Base-by-base conservation (phyloP, 2,113 vertebrate species). In the Apus apus region DNA sequence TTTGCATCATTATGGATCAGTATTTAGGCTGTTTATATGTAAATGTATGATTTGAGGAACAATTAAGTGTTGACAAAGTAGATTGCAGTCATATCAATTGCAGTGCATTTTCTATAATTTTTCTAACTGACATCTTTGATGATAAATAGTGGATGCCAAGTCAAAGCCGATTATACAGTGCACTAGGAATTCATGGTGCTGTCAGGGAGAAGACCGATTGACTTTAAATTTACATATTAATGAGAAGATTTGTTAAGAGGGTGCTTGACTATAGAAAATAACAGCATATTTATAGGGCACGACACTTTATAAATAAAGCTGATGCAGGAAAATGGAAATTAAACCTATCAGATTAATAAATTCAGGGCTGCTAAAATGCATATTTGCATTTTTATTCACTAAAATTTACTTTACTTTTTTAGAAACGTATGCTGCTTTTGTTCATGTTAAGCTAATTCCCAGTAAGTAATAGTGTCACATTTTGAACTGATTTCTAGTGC, bases 151-250 rank as follows among this genome's bases (percentile, higher is more conserved):
- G 97, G 97, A 98, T 99, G 98, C 98, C 98, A 98, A 99, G 99
- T 99, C 99, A 99, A 98, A 99, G 98, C 98, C 98, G 98, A 99
- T 99, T 99, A 99, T 98, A 99, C 99, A 99, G 98, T 98, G 98
- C 98, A 97, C 98, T 98, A 98, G 98, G 98, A 99, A 99, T 99
- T 99, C 98, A 98, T 98, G 97, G 98, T 88, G 98, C 98, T 98
- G 99, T 99, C 98, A 98, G 98, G 95, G 93, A 98, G 98, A 99
- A 99, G 99, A 99, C 98, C 98, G 98, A 99, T 99, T 99, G 99
- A 99, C 99, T 99, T 99, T 98, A 99, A 98, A 99, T 99, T 99
- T 99, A 99, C 99, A 99, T 99, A 99, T 99, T 99, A 99, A 99
- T 99, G 99, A 99, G 99, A 98, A 99, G 99, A 99, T 99, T 99